Evolutionary conservation across 2,888 invertebrate species (phyloP).

Genomic region (Meiosimyza decipiens): DNA sequence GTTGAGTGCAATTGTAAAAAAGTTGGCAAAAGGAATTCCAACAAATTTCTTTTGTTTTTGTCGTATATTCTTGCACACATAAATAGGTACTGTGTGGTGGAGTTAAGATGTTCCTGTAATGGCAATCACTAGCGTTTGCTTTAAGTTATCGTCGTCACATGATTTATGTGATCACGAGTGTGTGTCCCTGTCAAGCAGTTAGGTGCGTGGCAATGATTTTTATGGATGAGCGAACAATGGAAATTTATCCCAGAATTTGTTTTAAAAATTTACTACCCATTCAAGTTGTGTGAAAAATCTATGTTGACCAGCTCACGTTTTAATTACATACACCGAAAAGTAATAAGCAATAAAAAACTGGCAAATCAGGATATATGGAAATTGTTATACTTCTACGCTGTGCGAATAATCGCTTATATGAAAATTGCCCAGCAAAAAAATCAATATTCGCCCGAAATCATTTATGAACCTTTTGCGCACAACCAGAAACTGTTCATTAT

Average conservation of each 20-base stretch:
- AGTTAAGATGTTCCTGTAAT: not conserved
- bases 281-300: conserved; percentile 20
- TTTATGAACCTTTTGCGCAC: too few species aligned
- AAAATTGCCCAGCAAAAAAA: too few species aligned
- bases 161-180: conserved; percentile 33
- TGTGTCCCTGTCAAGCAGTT: not conserved
- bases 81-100: too few species aligned
- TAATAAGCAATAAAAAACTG: too few species aligned
- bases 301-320: too few species aligned
- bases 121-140: not conserved
- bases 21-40: conserved; percentile 15
- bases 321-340: too few species aligned
- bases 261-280: conserved; percentile 25
- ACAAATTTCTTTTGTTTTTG: not conserved
- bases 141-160: conserved; percentile 29
- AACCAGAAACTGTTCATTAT: too few species aligned
- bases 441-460: too few species aligned
- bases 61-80: not conserved
- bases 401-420: too few species aligned
- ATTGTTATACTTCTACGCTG: too few species aligned
- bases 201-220: not conserved
- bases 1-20: conserved; percentile 16
- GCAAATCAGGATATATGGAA: too few species aligned
- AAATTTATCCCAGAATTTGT: conserved; percentile 22
- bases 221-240: not conserved